phyloP scores from a whole-genome alignment of 2,797 vertebrate species.

The Molothrus aeneus region DNA sequence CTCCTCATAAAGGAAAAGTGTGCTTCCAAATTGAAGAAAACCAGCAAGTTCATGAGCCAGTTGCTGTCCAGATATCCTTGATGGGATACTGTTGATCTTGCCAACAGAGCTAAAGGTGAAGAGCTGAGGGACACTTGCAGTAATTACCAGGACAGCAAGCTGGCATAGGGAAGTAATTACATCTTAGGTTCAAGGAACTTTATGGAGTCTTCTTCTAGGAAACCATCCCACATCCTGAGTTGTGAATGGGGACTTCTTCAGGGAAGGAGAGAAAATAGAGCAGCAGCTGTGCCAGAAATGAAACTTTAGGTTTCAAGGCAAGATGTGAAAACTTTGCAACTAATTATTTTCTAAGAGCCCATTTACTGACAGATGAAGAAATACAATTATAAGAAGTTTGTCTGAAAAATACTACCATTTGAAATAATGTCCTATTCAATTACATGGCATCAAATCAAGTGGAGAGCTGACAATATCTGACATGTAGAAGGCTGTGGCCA shows the following conservation, averaged over 20 bases:
- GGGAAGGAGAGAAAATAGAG: background rate
- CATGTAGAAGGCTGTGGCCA: background rate
- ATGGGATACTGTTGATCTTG: fast-evolving
- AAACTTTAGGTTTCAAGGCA: background rate
- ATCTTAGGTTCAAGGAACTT: background rate
- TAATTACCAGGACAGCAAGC: background rate
- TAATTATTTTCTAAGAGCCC: background rate
- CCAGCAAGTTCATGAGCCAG: background rate
- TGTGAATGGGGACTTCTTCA: background rate
- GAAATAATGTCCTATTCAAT: background rate
- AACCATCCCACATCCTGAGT: background rate
- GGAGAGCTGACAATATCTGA: background rate
- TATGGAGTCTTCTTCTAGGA: background rate
- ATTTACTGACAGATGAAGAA: background rate
- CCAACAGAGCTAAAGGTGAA: background rate
- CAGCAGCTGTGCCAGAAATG: background rate
- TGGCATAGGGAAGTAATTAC: background rate
- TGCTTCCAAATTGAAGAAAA: background rate
- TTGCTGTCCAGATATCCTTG: background rate
- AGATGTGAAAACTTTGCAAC: background rate
- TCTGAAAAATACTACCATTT: background rate
- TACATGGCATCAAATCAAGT: background rate
- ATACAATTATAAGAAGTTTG: background rate
- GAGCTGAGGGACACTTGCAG: background rate
- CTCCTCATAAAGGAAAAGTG: background rate